A percentile compares a stretch with the other conserved stretches of the same genome.
phyloP scores from a whole-genome alignment of 1,140 invertebrate species.

The Acromyrmex heyeri region DNA sequence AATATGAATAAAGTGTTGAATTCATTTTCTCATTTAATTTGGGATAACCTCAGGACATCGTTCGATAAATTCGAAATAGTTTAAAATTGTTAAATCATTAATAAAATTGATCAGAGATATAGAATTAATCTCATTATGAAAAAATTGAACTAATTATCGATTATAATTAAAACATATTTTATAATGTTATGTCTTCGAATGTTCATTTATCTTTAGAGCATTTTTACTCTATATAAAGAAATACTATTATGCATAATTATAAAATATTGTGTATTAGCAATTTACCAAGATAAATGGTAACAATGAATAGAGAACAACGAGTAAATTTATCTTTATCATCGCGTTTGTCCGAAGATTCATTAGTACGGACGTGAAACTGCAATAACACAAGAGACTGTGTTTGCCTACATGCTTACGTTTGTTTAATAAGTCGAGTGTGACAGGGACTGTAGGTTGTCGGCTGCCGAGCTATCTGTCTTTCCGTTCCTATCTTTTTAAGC shows the following conservation, averaged over 20 bases:
- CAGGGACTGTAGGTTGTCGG: background rate
- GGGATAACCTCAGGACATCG: background rate
- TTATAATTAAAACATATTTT: background rate
- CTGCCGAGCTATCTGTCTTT: background rate
- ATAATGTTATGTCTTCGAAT: background rate
- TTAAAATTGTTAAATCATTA: background rate
- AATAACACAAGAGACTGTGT: background rate
- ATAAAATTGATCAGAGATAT: conserved; percentile 6
- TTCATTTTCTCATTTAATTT: background rate
- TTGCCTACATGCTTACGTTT: background rate
- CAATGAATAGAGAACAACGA: background rate
- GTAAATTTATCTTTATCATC: conserved; percentile 7
- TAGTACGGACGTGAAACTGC: background rate
- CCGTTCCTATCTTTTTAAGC: conserved; percentile 31
- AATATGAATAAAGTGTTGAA: background rate
- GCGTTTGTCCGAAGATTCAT: conserved; percentile 13
- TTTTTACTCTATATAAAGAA: background rate
- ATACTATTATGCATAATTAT: background rate
- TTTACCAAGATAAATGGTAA: background rate
- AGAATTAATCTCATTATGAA: background rate
- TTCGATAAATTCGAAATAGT: background rate
- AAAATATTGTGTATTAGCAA: background rate
- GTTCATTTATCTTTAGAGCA: background rate
- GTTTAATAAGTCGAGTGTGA: conserved; percentile 7
- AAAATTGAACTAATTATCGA: background rate